These are phyloP conservation scores for Ceyx melanurus DNA, from an alignment of 2,113 vertebrate genomes.

Conservation along the genomic window DNA sequence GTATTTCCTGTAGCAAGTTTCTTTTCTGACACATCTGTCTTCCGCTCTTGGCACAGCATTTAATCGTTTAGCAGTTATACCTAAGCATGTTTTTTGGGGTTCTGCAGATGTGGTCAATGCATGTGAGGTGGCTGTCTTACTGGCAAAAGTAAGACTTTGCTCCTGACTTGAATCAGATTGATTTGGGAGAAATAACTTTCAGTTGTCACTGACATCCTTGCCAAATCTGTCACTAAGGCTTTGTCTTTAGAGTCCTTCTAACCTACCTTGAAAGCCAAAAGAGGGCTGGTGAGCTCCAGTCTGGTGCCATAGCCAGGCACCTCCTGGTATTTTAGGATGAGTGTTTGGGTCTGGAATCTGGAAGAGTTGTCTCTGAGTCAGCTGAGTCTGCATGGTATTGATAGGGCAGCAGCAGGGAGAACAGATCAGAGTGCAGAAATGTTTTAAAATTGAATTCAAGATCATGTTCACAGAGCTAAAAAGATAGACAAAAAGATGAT, in stretches of 20 bases:
- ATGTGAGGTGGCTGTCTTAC: neutral
- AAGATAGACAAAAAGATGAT: neutral
- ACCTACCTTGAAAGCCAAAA: neutral
- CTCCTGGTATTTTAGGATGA: neutral
- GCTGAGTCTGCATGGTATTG: neutral
- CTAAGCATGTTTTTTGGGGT: neutral
- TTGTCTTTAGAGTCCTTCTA: neutral
- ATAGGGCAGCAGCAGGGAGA: neutral
- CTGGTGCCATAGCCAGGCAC: accelerated
- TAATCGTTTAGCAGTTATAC: neutral
- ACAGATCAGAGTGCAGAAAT: neutral
- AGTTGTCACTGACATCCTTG: neutral
- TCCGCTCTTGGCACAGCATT: neutral
- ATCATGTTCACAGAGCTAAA: neutral
- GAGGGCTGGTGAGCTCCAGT: neutral
- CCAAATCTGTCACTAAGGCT: neutral
- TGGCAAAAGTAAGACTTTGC: neutral
- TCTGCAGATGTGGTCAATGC: neutral
- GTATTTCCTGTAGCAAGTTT: neutral
- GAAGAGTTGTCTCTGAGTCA: neutral
- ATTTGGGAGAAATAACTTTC: neutral
- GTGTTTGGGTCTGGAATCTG: neutral
- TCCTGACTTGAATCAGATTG: neutral
- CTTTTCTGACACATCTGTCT: neutral
- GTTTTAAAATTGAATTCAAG: neutral